phyloP scores from a whole-genome alignment of 2,888 invertebrate species.

The Xestia rhomboidea region DNA sequence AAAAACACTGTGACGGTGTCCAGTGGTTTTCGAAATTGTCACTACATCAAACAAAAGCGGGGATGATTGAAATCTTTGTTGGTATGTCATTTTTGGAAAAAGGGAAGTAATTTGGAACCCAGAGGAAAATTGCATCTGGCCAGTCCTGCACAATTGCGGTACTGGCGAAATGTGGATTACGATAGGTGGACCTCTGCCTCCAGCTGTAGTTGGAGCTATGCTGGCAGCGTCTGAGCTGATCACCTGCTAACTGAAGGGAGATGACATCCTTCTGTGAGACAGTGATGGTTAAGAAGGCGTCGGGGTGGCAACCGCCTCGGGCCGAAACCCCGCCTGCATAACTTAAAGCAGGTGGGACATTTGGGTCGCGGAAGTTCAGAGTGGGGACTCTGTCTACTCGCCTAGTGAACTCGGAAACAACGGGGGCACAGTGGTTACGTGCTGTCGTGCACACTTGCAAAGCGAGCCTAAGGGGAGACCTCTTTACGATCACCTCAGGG shows the following conservation, averaged over 20 bases:
- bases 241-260: not conserved
- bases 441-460: too few species aligned
- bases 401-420: too few species aligned
- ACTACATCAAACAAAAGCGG: not conserved
- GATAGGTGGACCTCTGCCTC: not conserved
- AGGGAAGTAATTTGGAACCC: slow-evolving; percentile 3
- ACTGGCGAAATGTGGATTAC: not conserved
- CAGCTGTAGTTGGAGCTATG: not conserved
- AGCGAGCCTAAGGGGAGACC: too few species aligned
- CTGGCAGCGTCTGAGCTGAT: not conserved
- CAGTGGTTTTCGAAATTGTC: not conserved
- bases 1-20: not conserved
- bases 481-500: too few species aligned
- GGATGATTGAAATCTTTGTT: slow-evolving; percentile 6
- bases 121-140: not conserved
- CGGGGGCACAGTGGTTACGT: too few species aligned
- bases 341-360: too few species aligned
- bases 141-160: not conserved
- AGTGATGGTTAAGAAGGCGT: not conserved
- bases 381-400: too few species aligned
- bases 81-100: not conserved
- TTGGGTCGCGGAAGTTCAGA: too few species aligned
- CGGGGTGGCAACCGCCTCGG: not conserved
- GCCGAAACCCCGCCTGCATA: too few species aligned
- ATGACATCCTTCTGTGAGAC: not conserved